Evolutionary conservation across 1,140 invertebrate genomes (phyloP).

Genomic region (Hyles vespertilio): DNA sequence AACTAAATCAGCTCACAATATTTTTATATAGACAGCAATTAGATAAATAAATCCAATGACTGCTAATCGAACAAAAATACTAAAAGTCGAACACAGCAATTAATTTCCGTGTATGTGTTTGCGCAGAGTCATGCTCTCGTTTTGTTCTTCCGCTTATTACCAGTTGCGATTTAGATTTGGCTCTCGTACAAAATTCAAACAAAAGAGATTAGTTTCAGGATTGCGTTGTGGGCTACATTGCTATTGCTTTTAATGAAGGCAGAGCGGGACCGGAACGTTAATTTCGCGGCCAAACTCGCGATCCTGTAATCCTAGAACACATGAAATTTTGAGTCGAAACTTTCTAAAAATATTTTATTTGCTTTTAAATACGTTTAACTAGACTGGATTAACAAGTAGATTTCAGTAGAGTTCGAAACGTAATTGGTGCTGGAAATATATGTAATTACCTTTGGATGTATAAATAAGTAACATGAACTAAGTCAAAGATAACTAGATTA

Average conservation of each 20-base stretch:
- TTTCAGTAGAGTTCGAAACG: too few relatives aligned
- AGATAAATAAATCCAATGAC: too few relatives aligned
- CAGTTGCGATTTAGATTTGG: constrained; percentile 43
- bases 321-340: constrained; percentile 22
- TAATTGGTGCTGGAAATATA: too few relatives aligned
- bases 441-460: too few relatives aligned
- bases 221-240: constrained; percentile 34
- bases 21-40: too few relatives aligned
- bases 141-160: constrained; percentile 8
- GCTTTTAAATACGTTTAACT: too few relatives aligned
- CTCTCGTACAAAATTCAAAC: constrained; percentile 56
- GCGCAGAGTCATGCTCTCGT: constrained; percentile 2
- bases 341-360: constrained; percentile 19
- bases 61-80: too few relatives aligned
- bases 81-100: too few relatives aligned
- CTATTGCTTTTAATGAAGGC: constrained; percentile 47
- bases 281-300: constrained; percentile 19
- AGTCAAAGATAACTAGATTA: too few relatives aligned
- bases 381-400: too few relatives aligned
- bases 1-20: too few relatives aligned
- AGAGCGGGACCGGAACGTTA: constrained; percentile 22
- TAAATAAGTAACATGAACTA: too few relatives aligned
- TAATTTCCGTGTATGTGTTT: constrained; percentile 3
- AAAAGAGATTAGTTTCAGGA: constrained; percentile 52
- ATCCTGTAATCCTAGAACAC: constrained; percentile 21